Evolutionary conservation across 2,113 vertebrate species (phyloP).

Genomic region (Hippocampus mohnikei): DNA sequence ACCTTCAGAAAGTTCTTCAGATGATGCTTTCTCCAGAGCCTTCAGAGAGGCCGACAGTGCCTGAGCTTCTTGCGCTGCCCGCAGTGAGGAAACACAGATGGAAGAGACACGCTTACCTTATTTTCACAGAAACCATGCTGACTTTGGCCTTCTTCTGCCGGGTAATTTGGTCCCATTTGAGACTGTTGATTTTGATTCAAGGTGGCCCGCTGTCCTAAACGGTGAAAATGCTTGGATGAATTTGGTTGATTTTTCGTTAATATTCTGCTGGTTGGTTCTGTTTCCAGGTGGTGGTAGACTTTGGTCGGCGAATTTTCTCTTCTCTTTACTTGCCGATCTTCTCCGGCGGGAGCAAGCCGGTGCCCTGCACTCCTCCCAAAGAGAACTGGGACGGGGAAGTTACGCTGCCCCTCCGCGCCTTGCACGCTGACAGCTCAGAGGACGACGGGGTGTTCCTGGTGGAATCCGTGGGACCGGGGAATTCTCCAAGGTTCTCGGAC

Average conservation of each 20-base stretch:
- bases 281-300: conserved; percentile 34
- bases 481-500: conserved; percentile 59
- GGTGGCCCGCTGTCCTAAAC: neutral
- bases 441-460: conserved; percentile 60
- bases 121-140: conserved; percentile 59
- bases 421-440: conserved; percentile 61
- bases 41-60: conserved; percentile 70
- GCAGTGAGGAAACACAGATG: conserved; percentile 69
- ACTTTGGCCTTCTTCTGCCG: conserved; percentile 68
- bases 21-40: conserved; percentile 82
- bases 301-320: conserved; percentile 69
- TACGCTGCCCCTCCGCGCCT: conserved; percentile 64
- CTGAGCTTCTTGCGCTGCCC: conserved; percentile 74
- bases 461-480: conserved; percentile 22
- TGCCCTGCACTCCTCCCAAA: conserved; percentile 73
- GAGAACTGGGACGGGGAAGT: conserved; percentile 65
- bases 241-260: neutral
- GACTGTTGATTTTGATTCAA: neutral
- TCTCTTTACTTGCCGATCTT: conserved; percentile 53
- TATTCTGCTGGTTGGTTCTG: neutral
- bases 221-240: too few species aligned
- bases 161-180: conserved; percentile 52
- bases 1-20: conserved; percentile 75
- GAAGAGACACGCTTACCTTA: conserved; percentile 68
- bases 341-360: conserved; percentile 45